phyloP scores from a whole-genome alignment of 2,888 invertebrate genomes.

The Dorcus hopei region DNA sequence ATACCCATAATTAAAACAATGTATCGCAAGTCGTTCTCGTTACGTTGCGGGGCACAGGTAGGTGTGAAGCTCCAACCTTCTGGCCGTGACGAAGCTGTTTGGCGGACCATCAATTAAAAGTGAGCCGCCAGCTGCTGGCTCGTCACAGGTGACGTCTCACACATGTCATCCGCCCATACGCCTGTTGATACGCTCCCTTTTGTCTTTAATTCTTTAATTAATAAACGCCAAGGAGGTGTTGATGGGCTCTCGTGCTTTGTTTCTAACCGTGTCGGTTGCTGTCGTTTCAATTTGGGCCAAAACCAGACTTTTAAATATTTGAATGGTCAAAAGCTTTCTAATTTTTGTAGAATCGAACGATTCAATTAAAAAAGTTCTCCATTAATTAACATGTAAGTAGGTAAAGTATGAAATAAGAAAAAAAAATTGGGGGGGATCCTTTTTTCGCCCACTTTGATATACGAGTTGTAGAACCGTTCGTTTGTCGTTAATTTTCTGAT shows the following conservation, averaged over 20 bases:
- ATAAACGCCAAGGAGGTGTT: slow-evolving; percentile 37
- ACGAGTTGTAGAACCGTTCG: slow-evolving; percentile 14
- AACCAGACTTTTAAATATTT: too few relatives aligned
- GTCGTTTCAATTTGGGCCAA: too few relatives aligned
- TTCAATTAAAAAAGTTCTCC: too few relatives aligned
- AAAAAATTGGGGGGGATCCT: too few relatives aligned
- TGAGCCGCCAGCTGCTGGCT: slow-evolving; percentile 43
- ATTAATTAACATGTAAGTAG: too few relatives aligned
- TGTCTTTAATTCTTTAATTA: slow-evolving; percentile 43
- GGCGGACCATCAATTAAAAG: slow-evolving; percentile 45
- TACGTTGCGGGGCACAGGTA: slow-evolving; percentile 32
- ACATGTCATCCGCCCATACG: slow-evolving; percentile 41
- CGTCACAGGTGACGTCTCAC: slow-evolving; percentile 40
- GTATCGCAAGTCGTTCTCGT: not conserved
- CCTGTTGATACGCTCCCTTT: slow-evolving; percentile 35
- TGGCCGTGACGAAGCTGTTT: slow-evolving; percentile 46
- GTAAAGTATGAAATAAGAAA: too few relatives aligned
- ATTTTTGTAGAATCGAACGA: too few relatives aligned
- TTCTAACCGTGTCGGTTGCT: too few relatives aligned
- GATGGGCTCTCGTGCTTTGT: slow-evolving; percentile 19
- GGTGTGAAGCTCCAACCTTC: slow-evolving; percentile 47
- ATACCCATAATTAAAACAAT: slow-evolving; percentile 5
- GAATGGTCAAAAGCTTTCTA: too few relatives aligned
- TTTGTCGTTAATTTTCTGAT: slow-evolving; percentile 20
- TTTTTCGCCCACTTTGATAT: too few relatives aligned